Evolutionary conservation across 2,888 invertebrate genomes (phyloP), one percentile per base, ranked within the genome.

Genomic region (Napeogenes inachia): DNA sequence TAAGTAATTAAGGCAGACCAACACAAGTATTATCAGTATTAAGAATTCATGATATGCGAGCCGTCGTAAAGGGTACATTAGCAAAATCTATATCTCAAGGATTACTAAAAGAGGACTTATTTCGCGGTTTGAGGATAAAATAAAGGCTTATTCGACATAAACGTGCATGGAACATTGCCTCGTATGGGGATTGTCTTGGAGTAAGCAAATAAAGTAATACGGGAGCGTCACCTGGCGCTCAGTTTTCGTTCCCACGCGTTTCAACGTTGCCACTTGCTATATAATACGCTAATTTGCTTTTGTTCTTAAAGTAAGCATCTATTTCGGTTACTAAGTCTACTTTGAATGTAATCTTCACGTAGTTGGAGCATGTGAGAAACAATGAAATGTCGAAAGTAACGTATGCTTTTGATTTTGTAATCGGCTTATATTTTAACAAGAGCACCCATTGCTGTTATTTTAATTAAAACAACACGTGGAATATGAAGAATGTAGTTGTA

Each of bases 251-350:
- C 88, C 81, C 87, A 85, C 86, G 81, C 80, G 74, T 71, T 77
- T 75, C 71, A 75, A 68, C 76, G 72, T 73, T 74, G 75, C 64
- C 70, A 71, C 70, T 73, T 67, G 63, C 67, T 67, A 65, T 63
- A 69, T 71, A 75, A 75, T 76, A 72, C 72, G 77, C 74, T 86
- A 86, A 87, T 87, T 87, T 84, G 76, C 82, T 82, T 82, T 87
- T 86, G 83, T 87, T 84, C 82, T 78, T 80, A 79, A 73, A 72
- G 73, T 74, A 77, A 69, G 64, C 68, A 72, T 77, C 77, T 76
- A 80, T 81, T 82, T 81, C 73, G 75, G 78, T 81, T 76, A 70
- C 75, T 73, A 69, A 76, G 75, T 76, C 72, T 75, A 70, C 73
- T 79, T 68, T 67, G 58, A 56, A 64, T 76, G 76, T 78, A 78